Evolutionary conservation across 1,140 invertebrate species (phyloP).

Genomic region (Macrostomum lignano): DNA sequence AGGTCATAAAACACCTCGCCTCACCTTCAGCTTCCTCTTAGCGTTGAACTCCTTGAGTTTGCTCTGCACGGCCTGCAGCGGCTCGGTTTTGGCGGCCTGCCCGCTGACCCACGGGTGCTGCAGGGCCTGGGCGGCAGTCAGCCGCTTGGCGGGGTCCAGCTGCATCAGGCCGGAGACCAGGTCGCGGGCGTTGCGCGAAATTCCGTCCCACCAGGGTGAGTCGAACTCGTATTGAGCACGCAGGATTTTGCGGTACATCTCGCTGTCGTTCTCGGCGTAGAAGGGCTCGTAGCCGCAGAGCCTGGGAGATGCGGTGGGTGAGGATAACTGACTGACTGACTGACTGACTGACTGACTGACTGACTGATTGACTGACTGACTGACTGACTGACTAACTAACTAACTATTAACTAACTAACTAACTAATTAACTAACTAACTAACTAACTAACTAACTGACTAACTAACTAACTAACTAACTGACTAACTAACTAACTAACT

Average conservation of each 20-base stretch:
- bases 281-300: constrained; percentile 58
- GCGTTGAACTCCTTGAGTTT: constrained; percentile 1
- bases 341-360: no score
- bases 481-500: no score
- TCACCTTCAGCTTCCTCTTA: not conserved
- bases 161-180: constrained; percentile 33
- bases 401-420: no score
- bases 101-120: constrained; percentile 24
- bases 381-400: no score
- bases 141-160: constrained; percentile 15
- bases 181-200: constrained; percentile 64
- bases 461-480: no score
- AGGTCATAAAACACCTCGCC: not conserved
- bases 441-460: no score
- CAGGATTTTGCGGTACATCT: constrained; percentile 60
- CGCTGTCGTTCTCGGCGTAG: constrained; percentile 50
- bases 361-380: no score
- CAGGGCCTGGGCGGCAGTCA: constrained; percentile 23
- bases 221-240: constrained; percentile 52
- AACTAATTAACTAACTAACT: no score
- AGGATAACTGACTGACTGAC: no score
- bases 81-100: constrained; percentile 5
- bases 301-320: no score
- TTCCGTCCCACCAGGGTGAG: constrained; percentile 50
- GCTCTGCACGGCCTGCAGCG: not conserved